Base-by-base conservation (phyloP, 2,113 vertebrate species). In the Cacatua alba region DNA sequence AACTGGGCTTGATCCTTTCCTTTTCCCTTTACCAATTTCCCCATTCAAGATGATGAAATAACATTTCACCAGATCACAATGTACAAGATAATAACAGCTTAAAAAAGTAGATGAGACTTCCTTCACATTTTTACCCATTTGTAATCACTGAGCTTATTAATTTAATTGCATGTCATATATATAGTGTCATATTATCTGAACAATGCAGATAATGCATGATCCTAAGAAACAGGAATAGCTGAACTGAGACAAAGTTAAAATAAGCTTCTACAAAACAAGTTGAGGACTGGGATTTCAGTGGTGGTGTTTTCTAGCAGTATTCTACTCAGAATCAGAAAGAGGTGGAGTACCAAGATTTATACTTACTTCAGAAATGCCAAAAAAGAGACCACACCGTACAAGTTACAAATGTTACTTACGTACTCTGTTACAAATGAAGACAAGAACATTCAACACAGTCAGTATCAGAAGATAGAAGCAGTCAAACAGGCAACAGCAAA, bases 361-460 rank as follows among this genome's bases (percentile, higher is more conserved):
- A 55, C 10, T 29, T 63, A 29, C 26, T 14, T 63, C 37, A 68
- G 57, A 76, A 51, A 3, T 10, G 14, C 1, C 0, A 15, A 19
- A 46, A 68, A 53, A 75, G 46, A 57, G 17, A 29, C 2, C 20
- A 51, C 4, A 49, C 4, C 11, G 11, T 17, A 48, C 11, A 68
- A 48, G 15, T 11, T 55, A 31, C 35, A 35, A 35, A 35, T 35
- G 35, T 35, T 35, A 35, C 35, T 35, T 35, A 35, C 35, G 35
- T 35, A 35, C 8, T 55, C 39, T 53, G 23, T 49, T 69, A 48
- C 12, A n/a, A 31, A 59, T 14, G 13, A 86, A 15, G 37, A 59
- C n/a, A 26, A 67, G 31, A 37, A 89, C 46, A 49, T 41, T 49
- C 44, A 65, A 35, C 0, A 0, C 33, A 46, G 23, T 25, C 2